Conservation (phyloP, 2,888 invertebrate genomes). For the Apoda limacodes region DNA sequence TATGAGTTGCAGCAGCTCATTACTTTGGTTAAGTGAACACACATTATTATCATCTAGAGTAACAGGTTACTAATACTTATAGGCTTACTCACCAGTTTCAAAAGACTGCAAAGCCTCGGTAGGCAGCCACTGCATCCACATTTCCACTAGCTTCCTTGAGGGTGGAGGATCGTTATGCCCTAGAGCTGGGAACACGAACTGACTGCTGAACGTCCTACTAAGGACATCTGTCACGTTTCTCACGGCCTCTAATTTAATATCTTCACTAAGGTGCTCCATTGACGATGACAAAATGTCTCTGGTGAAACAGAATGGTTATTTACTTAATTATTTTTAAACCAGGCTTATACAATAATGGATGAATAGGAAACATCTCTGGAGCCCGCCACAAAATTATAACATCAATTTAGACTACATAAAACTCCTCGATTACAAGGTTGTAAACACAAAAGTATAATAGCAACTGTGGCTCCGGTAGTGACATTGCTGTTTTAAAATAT, state of each 20-base stretch:
- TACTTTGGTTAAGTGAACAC: slow-evolving; percentile 1
- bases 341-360: no score
- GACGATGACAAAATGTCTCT: slow-evolving; percentile 89
- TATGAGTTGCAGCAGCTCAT: background rate
- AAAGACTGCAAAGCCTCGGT: slow-evolving; percentile 86
- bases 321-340: no score
- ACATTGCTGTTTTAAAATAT: no score
- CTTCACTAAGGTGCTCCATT: slow-evolving; percentile 74
- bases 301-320: no score
- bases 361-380: no score
- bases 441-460: no score
- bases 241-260: slow-evolving; percentile 78
- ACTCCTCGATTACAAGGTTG: no score
- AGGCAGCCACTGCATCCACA: slow-evolving; percentile 89
- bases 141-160: slow-evolving; percentile 74
- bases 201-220: slow-evolving; percentile 84
- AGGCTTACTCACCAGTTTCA: slow-evolving; percentile 73
- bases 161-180: slow-evolving; percentile 88
- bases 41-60: no score
- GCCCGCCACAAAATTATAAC: no score
- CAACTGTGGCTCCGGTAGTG: no score
- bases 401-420: no score
- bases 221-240: slow-evolving; percentile 86
- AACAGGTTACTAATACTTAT: no score
- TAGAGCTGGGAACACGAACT: slow-evolving; percentile 90